A percentile compares a stretch with the other conserved stretches of the same genome.
These are phyloP conservation scores for Tenodera sinensis DNA, from an alignment of 2,888 invertebrate species.

Conservation along the genomic window DNA sequence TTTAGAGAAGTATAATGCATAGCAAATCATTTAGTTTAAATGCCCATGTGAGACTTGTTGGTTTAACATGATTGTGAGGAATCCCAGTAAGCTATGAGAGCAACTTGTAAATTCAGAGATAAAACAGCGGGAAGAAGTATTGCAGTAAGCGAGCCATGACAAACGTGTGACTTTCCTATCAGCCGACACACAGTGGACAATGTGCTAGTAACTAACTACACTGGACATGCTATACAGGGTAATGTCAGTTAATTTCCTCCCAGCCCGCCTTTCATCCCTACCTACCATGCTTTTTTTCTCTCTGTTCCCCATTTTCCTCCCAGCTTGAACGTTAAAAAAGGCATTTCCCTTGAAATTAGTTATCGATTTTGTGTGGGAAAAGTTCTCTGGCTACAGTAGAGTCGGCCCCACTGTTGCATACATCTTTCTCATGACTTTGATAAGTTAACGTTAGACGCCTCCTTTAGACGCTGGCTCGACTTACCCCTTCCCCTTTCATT, in stretches of 20 bases:
- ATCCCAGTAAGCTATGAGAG: too few species aligned
- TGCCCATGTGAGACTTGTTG: too few species aligned
- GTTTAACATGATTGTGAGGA: too few species aligned
- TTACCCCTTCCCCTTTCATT: background rate
- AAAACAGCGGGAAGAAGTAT: background rate
- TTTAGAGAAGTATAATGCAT: too few species aligned
- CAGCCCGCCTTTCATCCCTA: background rate
- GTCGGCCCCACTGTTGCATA: background rate
- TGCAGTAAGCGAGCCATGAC: too few species aligned
- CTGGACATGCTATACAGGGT: background rate
- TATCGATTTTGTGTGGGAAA: constrained; percentile 14
- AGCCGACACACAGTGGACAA: background rate
- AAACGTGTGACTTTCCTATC: background rate
- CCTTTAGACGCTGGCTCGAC: background rate
- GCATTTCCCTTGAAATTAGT: constrained; percentile 14
- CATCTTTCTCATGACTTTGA: constrained; percentile 2
- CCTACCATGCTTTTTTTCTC: background rate
- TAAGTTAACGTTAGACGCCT: background rate
- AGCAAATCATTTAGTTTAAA: too few species aligned
- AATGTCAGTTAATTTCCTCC: constrained; percentile 5
- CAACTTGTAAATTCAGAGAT: background rate
- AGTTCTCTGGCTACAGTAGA: background rate
- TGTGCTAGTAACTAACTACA: background rate
- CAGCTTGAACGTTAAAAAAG: background rate
- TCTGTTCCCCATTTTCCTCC: constrained; percentile 1